phyloP scores from a whole-genome alignment of 2,888 invertebrate species.

The Macropis europaea region DNA sequence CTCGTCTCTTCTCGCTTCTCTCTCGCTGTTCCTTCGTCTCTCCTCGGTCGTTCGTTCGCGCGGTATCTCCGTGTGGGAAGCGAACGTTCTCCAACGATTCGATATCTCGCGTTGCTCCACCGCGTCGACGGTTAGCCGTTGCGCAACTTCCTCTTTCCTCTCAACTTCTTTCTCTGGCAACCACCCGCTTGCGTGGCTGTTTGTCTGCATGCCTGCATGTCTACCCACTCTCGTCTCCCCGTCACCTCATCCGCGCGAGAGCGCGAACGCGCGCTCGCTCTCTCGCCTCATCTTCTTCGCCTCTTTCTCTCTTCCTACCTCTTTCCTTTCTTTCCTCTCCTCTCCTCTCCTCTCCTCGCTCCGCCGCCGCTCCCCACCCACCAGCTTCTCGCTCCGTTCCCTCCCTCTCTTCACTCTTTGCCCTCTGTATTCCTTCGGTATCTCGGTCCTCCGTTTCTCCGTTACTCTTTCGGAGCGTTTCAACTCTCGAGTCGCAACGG shows the following conservation, averaged over 20 bases:
- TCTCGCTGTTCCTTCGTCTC: neutral
- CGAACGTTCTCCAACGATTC: constrained; percentile 13
- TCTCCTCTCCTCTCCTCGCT: neutral
- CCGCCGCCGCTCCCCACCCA: no score
- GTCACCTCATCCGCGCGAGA: constrained; percentile 50
- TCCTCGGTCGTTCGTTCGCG: neutral
- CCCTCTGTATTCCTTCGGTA: constrained; percentile 23
- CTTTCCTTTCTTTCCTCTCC: neutral
- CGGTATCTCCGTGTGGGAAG: neutral
- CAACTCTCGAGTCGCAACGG: constrained; percentile 39
- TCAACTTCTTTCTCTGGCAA: constrained; percentile 39
- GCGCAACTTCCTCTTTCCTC: constrained; percentile 68
- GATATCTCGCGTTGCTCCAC: constrained; percentile 31
- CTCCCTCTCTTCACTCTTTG: neutral
- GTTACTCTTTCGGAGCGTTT: constrained; percentile 37
- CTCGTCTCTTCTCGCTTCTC: neutral
- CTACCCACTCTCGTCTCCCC: constrained; percentile 37
- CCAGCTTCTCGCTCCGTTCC: constrained; percentile 2
- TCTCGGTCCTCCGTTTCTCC: constrained; percentile 39
- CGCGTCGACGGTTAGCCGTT: constrained; percentile 67
- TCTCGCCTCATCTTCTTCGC: constrained; percentile 6
- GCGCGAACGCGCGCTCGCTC: constrained; percentile 23
- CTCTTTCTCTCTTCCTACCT: no score
- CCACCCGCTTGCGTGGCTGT: constrained; percentile 23
- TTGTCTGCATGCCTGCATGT: constrained; percentile 45